Base-by-base conservation (phyloP, 2,888 invertebrate genomes). In the Orchesellides sinensis region DNA sequence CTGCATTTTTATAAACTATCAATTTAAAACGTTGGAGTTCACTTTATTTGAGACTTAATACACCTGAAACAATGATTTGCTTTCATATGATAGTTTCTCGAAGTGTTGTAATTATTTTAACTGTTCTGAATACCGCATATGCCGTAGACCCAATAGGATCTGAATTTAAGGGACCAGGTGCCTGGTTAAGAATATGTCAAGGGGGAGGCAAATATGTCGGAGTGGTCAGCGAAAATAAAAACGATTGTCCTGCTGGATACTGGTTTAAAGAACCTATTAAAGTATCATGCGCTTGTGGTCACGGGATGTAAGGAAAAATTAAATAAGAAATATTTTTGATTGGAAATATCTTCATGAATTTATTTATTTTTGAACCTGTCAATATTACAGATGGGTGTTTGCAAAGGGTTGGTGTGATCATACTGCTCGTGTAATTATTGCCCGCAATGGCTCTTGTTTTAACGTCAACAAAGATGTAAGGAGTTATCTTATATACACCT, bases 401-500 rank as follows among this genome's bases (percentile, higher is more conserved):
- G 82, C 84, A n/a, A 79, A 72, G 27, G 85, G 85, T 0, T 85
- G 84, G 84, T 85, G 85, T 65, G 85, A 85, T 40, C 65, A 52
- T 3, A 47, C 35, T 14, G 82, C 73, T 19, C 74, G 73, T 3
- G 66, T 84, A 14, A 74, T 84, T 68, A 52, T 84, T 3, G 84
- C 82, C 2, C 21, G 59, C 0, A 23, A 70, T 12, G 84, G 84
- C 2, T 72, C 82, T 5, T 84, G 84, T 52, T 84, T 84, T 47
- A 69, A 63, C 21, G 61, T 84, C 4, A 73, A 82, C 68, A 73
- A 78, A 69, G 78, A 84, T 35, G 84, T 82, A 77, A 45, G 14
- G 8, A 47, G n/a, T 4, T 47, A 14, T n/a, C n/a, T 35, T 40
- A 19, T 54, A 54, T 5, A 61, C 52, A 47, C 47, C 14, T 5